Percentiles rank a stretch among this genome's conserved stretches.
Conservation (phyloP, 2,888 invertebrate species). For the Apotomis betuletana region DNA sequence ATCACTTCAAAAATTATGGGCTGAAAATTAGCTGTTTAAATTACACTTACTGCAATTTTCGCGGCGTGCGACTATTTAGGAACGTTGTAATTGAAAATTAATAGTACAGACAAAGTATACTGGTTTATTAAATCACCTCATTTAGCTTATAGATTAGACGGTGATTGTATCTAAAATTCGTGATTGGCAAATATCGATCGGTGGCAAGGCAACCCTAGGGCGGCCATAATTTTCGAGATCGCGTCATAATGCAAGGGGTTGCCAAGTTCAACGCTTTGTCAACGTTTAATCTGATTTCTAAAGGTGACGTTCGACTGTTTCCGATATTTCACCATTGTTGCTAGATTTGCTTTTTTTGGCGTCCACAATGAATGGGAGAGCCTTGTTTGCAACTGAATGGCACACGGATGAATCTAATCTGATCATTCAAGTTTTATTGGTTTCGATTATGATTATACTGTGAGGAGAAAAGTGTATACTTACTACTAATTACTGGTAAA, state of each 20-base stretch:
- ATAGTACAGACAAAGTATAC: too few species aligned
- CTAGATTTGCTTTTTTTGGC: constrained; percentile 32
- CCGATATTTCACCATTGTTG: constrained; percentile 27
- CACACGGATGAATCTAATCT: constrained; percentile 21
- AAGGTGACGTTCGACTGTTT: constrained; percentile 52
- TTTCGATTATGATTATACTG: not conserved
- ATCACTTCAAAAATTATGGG: not conserved
- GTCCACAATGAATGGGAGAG: constrained; percentile 15
- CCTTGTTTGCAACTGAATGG: constrained; percentile 22
- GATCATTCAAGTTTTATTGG: constrained; percentile 18
- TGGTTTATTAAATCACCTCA: too few species aligned
- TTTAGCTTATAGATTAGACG: not conserved
- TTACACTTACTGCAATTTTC: too few species aligned
- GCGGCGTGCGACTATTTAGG: too few species aligned
- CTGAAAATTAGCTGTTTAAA: not conserved
- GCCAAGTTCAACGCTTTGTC: constrained; percentile 56
- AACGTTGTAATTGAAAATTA: too few species aligned
- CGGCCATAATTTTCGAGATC: constrained; percentile 71
- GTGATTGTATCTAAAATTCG: not conserved
- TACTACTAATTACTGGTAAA: not conserved
- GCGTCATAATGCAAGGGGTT: constrained; percentile 69
- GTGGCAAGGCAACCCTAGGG: constrained; percentile 29
- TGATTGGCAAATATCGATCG: not conserved
- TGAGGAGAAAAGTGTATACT: not conserved
- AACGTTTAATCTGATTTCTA: constrained; percentile 62